Evolutionary conservation across 2,888 invertebrate species (phyloP).

Genomic region (Plagodis pulveraria): DNA sequence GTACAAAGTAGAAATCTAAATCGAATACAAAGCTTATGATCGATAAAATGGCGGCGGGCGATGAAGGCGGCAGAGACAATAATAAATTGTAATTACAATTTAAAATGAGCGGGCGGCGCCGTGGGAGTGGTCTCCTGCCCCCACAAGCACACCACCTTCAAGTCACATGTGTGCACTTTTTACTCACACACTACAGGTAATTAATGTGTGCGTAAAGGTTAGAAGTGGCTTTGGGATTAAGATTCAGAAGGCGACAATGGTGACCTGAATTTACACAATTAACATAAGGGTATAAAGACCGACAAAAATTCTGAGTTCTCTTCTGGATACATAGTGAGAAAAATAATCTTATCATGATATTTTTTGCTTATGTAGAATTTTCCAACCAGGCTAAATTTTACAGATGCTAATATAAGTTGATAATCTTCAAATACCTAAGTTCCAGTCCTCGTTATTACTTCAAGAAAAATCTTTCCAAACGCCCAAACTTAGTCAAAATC

Average conservation of each 20-base stretch:
- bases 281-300: no score
- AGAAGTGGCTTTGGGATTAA: constrained; percentile 14
- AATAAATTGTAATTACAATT: constrained; percentile 85
- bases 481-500: no score
- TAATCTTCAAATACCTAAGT: no score
- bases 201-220: constrained; percentile 45
- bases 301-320: no score
- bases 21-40: constrained; percentile 58
- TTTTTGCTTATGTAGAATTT: no score
- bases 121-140: constrained; percentile 77
- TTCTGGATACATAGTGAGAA: no score
- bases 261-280: no score
- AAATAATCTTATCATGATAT: no score
- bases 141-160: constrained; percentile 61
- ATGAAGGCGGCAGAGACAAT: constrained; percentile 84
- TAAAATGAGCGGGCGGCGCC: constrained; percentile 84
- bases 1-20: constrained; percentile 26
- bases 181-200: constrained; percentile 62
- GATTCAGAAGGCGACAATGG: background rate
- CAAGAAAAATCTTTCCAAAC: no score
- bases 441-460: no score
- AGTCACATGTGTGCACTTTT: constrained; percentile 75
- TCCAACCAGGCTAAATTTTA: no score
- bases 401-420: no score
- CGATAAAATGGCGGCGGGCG: constrained; percentile 80